Evolutionary conservation across 2,888 invertebrate genomes (phyloP).

Genomic region (Lathronympha strigana): DNA sequence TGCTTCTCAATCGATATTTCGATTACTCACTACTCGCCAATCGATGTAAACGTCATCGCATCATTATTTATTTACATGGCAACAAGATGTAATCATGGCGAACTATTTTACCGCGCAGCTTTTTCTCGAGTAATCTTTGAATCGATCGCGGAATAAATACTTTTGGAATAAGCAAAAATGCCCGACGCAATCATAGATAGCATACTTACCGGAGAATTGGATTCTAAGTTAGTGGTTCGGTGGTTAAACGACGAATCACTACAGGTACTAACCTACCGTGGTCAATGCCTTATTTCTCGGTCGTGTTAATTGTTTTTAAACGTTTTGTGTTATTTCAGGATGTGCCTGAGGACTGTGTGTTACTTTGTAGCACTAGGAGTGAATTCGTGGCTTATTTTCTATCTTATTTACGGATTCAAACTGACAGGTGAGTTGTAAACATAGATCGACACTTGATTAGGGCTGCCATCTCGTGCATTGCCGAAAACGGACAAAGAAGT

Average conservation of each 20-base stretch:
- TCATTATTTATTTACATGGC: slow-evolving; percentile 33
- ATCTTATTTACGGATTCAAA: slow-evolving; percentile 81
- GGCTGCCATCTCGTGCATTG: no score
- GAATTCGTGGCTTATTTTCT: slow-evolving; percentile 85
- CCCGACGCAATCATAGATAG: slow-evolving; percentile 77
- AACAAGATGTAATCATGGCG: slow-evolving; percentile 36
- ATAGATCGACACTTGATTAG: no score
- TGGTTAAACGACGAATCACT: slow-evolving; percentile 74
- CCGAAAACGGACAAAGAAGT: no score
- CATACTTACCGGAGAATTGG: slow-evolving; percentile 73
- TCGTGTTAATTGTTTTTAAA: slow-evolving; percentile 44
- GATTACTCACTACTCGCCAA: neutral
- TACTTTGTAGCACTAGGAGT: slow-evolving; percentile 67
- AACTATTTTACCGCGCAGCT: slow-evolving; percentile 39
- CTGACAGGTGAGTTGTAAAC: slow-evolving; percentile 70
- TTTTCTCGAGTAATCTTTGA: slow-evolving; percentile 31
- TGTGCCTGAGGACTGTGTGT: slow-evolving; percentile 66
- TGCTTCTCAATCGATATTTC: slow-evolving; percentile 1
- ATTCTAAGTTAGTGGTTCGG: slow-evolving; percentile 64
- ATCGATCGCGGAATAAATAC: slow-evolving; percentile 28
- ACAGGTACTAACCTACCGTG: slow-evolving; percentile 70
- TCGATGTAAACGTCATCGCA: slow-evolving; percentile 13
- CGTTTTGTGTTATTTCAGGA: slow-evolving; percentile 61
- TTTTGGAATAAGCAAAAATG: slow-evolving; percentile 60
- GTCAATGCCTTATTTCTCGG: slow-evolving; percentile 4